Evolutionary conservation across 2,888 invertebrate species (phyloP).

Genomic region (Apoda limacodes): DNA sequence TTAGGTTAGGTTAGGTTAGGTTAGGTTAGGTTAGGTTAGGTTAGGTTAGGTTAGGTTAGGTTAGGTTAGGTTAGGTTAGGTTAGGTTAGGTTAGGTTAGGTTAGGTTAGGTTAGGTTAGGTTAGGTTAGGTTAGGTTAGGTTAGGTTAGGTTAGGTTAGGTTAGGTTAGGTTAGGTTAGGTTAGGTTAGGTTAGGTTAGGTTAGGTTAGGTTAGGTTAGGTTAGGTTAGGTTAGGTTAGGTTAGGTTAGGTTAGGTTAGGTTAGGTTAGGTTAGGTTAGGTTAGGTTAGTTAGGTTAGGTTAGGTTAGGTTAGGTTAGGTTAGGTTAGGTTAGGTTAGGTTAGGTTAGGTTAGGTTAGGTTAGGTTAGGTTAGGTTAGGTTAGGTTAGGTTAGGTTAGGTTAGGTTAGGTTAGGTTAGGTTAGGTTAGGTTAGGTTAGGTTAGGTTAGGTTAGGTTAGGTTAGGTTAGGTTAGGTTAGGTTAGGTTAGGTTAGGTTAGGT

Average conservation of each 20-base stretch:
- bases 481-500: no score
- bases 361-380: no score
- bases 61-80: conserved; percentile 7
- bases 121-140: conserved; percentile 6
- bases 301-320: no score
- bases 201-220: conserved; percentile 1
- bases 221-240: conserved; percentile 1
- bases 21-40: conserved; percentile 11
- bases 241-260: conserved; percentile 10
- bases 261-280: conserved; percentile 19
- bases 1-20: conserved; percentile 11
- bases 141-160: conserved; percentile 4
- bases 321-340: no score
- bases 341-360: no score
- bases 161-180: conserved; percentile 1
- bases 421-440: no score
- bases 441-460: no score
- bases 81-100: conserved; percentile 6
- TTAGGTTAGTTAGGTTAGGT: conserved; percentile 19
- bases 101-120: conserved; percentile 7
- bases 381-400: no score
- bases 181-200: conserved; percentile 1
- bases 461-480: no score
- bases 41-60: conserved; percentile 4
- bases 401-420: no score